Evolutionary conservation across 30 jellyfish, hydroid and myxozoan species (phyloP).

Genomic region (Cassiopea xamachana): DNA sequence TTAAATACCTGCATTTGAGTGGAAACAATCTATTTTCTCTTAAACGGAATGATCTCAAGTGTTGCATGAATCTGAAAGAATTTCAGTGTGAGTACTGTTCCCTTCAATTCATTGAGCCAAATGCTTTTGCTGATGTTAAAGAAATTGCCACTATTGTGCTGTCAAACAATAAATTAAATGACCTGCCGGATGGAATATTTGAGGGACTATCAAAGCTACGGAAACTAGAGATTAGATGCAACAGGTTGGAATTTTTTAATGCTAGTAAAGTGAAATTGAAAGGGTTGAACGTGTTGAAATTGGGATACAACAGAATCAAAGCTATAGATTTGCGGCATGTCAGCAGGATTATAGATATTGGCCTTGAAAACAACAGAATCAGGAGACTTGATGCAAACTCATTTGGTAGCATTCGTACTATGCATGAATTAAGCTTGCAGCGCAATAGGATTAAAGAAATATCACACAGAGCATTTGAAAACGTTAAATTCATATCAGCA

Average conservation of each 20-base stretch:
- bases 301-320: neutral
- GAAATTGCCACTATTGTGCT: neutral
- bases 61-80: neutral
- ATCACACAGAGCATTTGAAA: slow-evolving; percentile 31
- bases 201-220: neutral
- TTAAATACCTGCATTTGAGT: neutral
- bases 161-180: neutral
- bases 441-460: slow-evolving; percentile 17
- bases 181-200: slow-evolving; percentile 10
- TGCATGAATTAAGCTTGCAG: neutral
- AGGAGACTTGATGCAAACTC: slow-evolving; percentile 7
- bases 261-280: neutral
- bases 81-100: neutral
- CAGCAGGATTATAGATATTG: neutral
- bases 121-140: neutral
- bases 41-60: neutral
- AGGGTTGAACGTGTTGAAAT: neutral
- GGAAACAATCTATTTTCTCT: slow-evolving; percentile 8
- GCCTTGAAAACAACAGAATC: neutral
- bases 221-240: neutral
- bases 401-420: neutral
- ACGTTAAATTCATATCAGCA: neutral
- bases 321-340: neutral
- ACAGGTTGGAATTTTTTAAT: neutral
- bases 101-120: neutral